Percentiles rank a stretch among this genome's conserved stretches.
These are phyloP conservation scores for Hormaphis cornu DNA, from an alignment of 1,140 invertebrate genomes.

Conservation along the genomic window DNA sequence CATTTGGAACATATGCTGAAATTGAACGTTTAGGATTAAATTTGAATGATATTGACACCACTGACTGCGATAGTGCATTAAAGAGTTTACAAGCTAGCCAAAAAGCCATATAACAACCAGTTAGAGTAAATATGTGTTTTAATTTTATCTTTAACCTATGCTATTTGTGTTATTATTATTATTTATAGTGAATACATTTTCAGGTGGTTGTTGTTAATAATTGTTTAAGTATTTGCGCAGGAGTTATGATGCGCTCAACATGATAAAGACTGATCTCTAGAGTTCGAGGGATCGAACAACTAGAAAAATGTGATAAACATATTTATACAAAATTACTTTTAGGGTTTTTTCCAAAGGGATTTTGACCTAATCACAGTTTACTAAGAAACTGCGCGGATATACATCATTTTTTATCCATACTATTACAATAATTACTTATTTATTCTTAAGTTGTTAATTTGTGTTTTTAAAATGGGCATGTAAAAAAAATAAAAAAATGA, in stretches of 20 bases:
- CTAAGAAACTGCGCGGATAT: not conserved
- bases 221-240: not conserved
- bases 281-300: conserved; percentile 24
- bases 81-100: conserved; percentile 59
- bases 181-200: not conserved
- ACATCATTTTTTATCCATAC: not conserved
- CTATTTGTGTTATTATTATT: not conserved
- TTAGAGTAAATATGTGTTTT: not conserved
- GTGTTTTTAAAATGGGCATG: not conserved
- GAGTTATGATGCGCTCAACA: conserved; percentile 6
- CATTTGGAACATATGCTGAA: conserved; percentile 91
- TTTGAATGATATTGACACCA: conserved; percentile 85
- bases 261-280: conserved; percentile 28
- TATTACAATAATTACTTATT: not conserved
- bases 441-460: not conserved
- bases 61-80: conserved; percentile 85
- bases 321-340: not conserved
- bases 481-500: not conserved
- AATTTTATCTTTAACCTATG: not conserved
- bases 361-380: not conserved
- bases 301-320: conserved; percentile 27
- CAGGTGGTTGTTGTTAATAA: not conserved
- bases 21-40: conserved; percentile 82
- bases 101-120: conserved; percentile 2
- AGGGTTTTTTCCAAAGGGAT: not conserved